These are phyloP conservation scores for Bucorvus abyssinicus DNA, from an alignment of 2,797 vertebrate genomes.

Conservation along the genomic window DNA sequence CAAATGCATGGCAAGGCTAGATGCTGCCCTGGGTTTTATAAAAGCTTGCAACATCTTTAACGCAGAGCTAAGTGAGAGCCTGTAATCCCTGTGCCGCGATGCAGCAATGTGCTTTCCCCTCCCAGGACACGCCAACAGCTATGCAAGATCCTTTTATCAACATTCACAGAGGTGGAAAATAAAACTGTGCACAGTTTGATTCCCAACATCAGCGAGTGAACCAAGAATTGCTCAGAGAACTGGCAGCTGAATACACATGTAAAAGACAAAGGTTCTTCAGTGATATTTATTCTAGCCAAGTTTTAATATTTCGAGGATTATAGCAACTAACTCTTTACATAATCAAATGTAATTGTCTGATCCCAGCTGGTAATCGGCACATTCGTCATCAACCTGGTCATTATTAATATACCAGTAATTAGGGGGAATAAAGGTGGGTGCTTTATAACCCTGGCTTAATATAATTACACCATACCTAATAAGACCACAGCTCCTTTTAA, in stretches of 20 bases:
- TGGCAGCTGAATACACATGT: conserved; percentile 51
- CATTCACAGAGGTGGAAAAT: conserved; percentile 60
- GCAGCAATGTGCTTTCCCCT: conserved; percentile 43
- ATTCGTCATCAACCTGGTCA: conserved; percentile 50
- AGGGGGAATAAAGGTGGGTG: conserved; percentile 44
- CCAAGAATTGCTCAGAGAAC: conserved; percentile 47
- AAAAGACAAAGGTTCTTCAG: conserved; percentile 66
- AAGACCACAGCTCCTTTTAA: conserved; percentile 47
- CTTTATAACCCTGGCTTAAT: conserved; percentile 10
- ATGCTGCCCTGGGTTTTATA: neutral
- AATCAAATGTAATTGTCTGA: conserved; percentile 58
- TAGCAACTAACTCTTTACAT: conserved; percentile 53
- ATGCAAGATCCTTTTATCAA: conserved; percentile 63
- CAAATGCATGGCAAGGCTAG: neutral
- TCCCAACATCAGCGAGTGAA: conserved; percentile 28
- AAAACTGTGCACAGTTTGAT: conserved; percentile 62
- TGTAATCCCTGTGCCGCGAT: conserved; percentile 41
- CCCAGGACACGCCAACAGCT: conserved; percentile 45
- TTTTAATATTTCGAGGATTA: conserved; percentile 64
- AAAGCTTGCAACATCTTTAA: conserved; percentile 9
- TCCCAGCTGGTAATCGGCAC: conserved; percentile 49
- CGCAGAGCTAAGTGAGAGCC: conserved; percentile 5
- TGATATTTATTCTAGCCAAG: conserved; percentile 67
- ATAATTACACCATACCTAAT: conserved; percentile 34
- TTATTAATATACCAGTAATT: conserved; percentile 57